Conservation (phyloP, 1,140 invertebrate species). For the Euglossa dilemma region DNA sequence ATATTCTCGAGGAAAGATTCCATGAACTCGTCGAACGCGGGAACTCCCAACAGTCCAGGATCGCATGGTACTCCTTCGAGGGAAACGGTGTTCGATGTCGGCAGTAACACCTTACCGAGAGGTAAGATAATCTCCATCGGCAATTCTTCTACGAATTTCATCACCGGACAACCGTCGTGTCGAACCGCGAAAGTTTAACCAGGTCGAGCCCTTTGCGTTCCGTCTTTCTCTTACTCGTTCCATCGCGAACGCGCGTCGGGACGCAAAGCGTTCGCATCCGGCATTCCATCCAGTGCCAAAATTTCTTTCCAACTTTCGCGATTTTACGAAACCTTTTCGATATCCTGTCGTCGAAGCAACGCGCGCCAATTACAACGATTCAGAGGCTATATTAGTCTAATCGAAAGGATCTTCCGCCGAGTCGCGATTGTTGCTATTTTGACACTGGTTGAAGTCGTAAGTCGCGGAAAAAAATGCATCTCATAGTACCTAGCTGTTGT, state of each 20-base stretch:
- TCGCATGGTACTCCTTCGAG: constrained; percentile 69
- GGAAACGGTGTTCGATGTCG: constrained; percentile 77
- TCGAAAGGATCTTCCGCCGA: not conserved
- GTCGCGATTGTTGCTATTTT: constrained; percentile 52
- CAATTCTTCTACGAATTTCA: constrained; percentile 57
- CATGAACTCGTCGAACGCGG: constrained; percentile 64
- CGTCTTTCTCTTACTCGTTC: not conserved
- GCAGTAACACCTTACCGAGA: constrained; percentile 84
- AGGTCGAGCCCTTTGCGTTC: not conserved
- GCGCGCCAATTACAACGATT: not conserved
- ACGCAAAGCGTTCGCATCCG: not conserved
- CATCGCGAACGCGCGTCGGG: not conserved
- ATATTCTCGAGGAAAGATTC: constrained; percentile 74
- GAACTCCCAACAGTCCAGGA: constrained; percentile 68
- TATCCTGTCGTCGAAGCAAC: not conserved
- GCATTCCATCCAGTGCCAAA: constrained; percentile 37
- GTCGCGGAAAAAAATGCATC: constrained; percentile 72
- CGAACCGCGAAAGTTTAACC: not conserved
- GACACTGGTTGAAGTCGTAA: constrained; percentile 69
- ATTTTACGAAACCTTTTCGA: too few relatives aligned
- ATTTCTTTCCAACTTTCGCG: not conserved
- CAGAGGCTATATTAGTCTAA: too few relatives aligned
- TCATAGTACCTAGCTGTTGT: constrained; percentile 81
- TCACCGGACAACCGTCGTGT: constrained; percentile 44
- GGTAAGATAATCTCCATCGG: constrained; percentile 81